phyloP scores from a whole-genome alignment of 2,797 vertebrate genomes.

The Microctenopoma steveboyesi region DNA sequence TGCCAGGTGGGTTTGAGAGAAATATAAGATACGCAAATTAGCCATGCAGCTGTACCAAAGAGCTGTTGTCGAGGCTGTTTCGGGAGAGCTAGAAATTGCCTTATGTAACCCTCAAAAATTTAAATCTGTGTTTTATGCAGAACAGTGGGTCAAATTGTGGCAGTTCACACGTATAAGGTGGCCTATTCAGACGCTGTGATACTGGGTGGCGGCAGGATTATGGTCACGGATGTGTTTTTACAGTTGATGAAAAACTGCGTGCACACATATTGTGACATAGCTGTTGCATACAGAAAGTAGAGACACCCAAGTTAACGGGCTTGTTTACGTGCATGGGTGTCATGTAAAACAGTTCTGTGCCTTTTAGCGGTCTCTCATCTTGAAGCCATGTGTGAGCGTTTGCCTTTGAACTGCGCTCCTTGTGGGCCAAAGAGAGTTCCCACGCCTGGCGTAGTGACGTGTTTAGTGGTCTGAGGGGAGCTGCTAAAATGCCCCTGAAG shows the following conservation, averaged over 20 bases:
- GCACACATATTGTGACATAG: constrained; percentile 35
- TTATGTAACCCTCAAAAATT: constrained; percentile 19
- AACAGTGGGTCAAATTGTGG: constrained; percentile 19
- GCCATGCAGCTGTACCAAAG: constrained; percentile 38
- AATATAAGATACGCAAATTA: constrained; percentile 67
- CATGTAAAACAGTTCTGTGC: constrained; percentile 81
- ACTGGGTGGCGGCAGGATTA: constrained; percentile 21
- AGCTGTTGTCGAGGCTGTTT: constrained; percentile 30
- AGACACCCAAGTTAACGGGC: constrained; percentile 45
- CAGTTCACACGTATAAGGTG: constrained; percentile 16
- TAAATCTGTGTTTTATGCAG: constrained; percentile 22
- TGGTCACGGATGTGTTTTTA: constrained; percentile 46
- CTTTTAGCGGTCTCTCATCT: constrained; percentile 58
- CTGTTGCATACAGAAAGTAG: constrained; percentile 23
- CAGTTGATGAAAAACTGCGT: constrained; percentile 3
- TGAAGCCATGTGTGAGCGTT: constrained; percentile 66
- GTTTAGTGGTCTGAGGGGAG: constrained; percentile 69
- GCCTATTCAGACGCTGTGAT: constrained; percentile 17
- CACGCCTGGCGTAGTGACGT: constrained; percentile 62
- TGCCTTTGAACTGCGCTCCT: constrained; percentile 59
- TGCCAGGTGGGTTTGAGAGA: constrained; percentile 31
- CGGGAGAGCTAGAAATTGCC: constrained; percentile 3
- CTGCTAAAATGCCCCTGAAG: constrained; percentile 53
- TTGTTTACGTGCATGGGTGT: constrained; percentile 48
- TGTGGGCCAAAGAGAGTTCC: constrained; percentile 50